Evolutionary conservation across 2,113 vertebrate species (phyloP), one percentile per base, ranked within the genome.

Genomic region (Laticauda laticaudata): DNA sequence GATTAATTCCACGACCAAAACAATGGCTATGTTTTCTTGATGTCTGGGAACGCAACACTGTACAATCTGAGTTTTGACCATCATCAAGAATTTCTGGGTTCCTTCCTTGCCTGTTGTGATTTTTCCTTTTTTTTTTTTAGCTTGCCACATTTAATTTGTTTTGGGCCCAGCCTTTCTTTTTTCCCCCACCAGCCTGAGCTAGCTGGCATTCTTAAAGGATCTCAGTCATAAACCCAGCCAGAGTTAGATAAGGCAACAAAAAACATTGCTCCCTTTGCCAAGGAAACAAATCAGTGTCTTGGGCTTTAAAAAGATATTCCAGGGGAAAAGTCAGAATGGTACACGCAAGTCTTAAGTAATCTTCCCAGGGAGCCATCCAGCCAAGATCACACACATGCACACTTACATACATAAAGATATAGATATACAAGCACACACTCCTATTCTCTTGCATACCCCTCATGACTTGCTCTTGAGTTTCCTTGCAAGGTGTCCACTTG

Each of bases 241-340:
- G 95, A 96, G 97, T 97, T 97, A 96, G 97, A 97, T 98, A 98
- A 98, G 98, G 98, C 98, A 98, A 98, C 98, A 97, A 97, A 98
- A 98, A 98, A 96, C 97, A 97, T 97, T 95, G 95, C 94, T 97
- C 94, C 97, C 97, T 97, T 97, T 95, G 96, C 97, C 97, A 96
- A 95, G 97, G 97, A 97, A 98, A 98, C 97, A 97, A 96, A 97
- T 95, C 93, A 95, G 95, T 92, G 92, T 96, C 97, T 97, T 97
- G 91, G 93, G 93, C 94, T 87, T 75, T 53, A 89, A 94, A 97
- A 95, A 24, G 34, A 95, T 18, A 64, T 95, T 94, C 96, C 95
- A 43, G 91, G 91, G 86, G 95, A 96, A 96, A 97, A 97, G 96
- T 92, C 93, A 94, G 92, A 96, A 95, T 94, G 94, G 93, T 57